Conservation (phyloP, 2,797 vertebrate species). For the Sorex maritimensis region DNA sequence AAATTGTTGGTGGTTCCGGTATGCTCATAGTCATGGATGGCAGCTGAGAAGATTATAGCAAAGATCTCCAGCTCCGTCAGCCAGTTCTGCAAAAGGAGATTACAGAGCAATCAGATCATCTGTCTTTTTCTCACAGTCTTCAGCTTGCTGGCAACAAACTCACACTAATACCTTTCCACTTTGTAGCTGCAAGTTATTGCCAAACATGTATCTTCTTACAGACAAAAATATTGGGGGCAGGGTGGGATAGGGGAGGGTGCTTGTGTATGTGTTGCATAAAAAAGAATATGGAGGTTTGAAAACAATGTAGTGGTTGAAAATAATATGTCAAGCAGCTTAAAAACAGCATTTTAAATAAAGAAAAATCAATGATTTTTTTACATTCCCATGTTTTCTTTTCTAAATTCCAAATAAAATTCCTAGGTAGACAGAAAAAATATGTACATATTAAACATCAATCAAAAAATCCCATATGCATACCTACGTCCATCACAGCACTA, state of each 20-base stretch:
- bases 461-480: too few species aligned
- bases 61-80: constrained; percentile 98
- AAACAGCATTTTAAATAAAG: neutral
- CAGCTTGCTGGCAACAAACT: constrained; percentile 52
- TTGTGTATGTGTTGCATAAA: too few species aligned
- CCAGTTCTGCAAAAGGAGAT: constrained; percentile 94
- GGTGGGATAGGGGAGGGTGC: neutral
- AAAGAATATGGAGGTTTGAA: too few species aligned
- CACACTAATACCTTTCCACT: constrained; percentile 10
- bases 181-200: constrained; percentile 68
- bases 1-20: constrained; percentile 99
- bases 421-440: neutral
- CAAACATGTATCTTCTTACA: constrained; percentile 58
- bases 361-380: neutral
- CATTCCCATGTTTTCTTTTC: neutral
- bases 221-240: neutral
- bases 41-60: constrained; percentile 97
- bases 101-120: constrained; percentile 80
- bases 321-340: neutral
- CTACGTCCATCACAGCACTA: too few species aligned
- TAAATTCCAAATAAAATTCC: constrained; percentile 40
- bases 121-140: constrained; percentile 72
- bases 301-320: constrained; percentile 1
- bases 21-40: constrained; percentile 97
- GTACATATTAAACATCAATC: too few species aligned